These are phyloP conservation scores for Abscondita cerata DNA, from an alignment of 2,888 invertebrate genomes.

Conservation along the genomic window DNA sequence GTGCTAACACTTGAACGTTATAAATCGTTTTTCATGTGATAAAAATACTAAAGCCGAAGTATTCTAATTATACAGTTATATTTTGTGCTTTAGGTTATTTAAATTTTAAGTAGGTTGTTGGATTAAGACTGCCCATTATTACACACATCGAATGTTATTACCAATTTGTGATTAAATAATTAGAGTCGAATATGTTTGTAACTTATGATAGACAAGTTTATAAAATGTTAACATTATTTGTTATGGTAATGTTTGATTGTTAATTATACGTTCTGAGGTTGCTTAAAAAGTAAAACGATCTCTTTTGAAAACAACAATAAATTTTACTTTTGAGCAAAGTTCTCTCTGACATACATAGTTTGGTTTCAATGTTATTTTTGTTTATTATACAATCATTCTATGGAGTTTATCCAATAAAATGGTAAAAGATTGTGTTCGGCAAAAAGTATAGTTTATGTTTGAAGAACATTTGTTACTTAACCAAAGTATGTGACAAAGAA, in stretches of 20 bases:
- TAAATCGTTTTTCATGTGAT: slow-evolving; percentile 33
- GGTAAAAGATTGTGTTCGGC: neutral
- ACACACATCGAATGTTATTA: slow-evolving; percentile 29
- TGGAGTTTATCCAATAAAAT: too few species aligned
- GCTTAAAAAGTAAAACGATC: too few species aligned
- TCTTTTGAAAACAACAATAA: too few species aligned
- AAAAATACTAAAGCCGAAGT: slow-evolving; percentile 28
- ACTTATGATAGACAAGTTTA: slow-evolving; percentile 1
- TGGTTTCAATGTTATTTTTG: too few species aligned
- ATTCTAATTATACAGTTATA: slow-evolving; percentile 24
- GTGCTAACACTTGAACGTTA: slow-evolving; percentile 27
- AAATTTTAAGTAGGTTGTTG: slow-evolving; percentile 32
- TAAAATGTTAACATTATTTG: neutral
- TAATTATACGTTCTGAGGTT: too few species aligned
- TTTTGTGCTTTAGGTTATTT: slow-evolving; percentile 32
- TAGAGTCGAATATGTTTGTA: slow-evolving; percentile 18
- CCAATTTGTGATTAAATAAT: slow-evolving; percentile 26
- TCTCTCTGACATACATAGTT: too few species aligned
- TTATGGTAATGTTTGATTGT: neutral
- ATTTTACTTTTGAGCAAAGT: too few species aligned
- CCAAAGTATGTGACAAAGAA: slow-evolving; percentile 14
- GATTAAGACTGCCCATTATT: slow-evolving; percentile 24
- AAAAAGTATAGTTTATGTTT: neutral
- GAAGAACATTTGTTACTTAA: slow-evolving; percentile 15
- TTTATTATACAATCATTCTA: too few species aligned